These are phyloP conservation scores for Castor canadensis DNA, from an alignment of 2,113 vertebrate genomes.

Conservation along the genomic window DNA sequence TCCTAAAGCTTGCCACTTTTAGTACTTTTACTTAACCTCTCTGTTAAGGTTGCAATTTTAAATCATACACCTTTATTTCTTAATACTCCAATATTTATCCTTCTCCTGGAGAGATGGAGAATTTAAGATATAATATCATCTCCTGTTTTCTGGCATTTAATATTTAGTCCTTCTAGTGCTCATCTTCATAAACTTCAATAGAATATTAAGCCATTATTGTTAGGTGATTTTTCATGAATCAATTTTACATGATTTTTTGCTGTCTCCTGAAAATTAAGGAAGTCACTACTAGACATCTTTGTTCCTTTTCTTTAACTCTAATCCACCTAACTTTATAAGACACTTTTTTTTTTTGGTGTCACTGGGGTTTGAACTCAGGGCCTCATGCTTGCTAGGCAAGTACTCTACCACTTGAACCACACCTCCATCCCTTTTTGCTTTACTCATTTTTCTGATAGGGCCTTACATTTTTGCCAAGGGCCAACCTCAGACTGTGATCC, in stretches of 20 bases:
- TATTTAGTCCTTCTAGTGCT: not conserved
- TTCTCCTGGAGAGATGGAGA: not conserved
- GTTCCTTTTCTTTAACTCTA: not conserved
- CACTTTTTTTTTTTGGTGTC: too few relatives aligned
- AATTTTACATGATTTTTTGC: not conserved
- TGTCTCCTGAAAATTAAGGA: not conserved
- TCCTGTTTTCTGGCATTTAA: not conserved
- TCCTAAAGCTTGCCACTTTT: not conserved
- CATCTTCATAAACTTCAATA: not conserved
- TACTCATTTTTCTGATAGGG: too few relatives aligned
- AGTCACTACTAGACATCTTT: not conserved
- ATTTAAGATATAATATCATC: not conserved
- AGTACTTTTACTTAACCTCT: not conserved
- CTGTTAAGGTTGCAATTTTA: not conserved
- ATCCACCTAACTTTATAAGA: not conserved
- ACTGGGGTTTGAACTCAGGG: not conserved
- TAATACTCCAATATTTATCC: not conserved
- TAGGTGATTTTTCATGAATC: not conserved
- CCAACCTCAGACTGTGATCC: too few relatives aligned
- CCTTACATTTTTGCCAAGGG: too few relatives aligned
- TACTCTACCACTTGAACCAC: too few relatives aligned
- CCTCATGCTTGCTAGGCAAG: too few relatives aligned
- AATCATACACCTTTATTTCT: not conserved
- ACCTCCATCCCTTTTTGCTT: too few relatives aligned
- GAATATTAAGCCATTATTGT: not conserved